Percentiles rank a stretch among this genome's conserved stretches.
phyloP scores from a whole-genome alignment of 2,113 vertebrate genomes.

The Clarias magur region DNA sequence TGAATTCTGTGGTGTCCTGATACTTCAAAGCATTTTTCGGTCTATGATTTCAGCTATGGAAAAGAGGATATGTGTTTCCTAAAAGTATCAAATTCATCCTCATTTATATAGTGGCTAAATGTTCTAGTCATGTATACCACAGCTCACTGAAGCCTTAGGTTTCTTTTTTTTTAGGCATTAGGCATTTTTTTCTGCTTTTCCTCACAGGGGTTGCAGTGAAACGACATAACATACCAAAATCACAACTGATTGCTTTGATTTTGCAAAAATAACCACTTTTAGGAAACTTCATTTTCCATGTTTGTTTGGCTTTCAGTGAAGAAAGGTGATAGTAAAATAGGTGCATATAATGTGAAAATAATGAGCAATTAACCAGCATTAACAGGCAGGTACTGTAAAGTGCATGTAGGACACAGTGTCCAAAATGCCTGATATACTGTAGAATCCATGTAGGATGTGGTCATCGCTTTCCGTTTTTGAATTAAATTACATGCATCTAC shows the following conservation, averaged over 20 bases:
- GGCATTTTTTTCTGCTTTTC: neutral
- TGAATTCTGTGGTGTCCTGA: neutral
- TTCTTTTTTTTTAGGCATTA: too few species aligned
- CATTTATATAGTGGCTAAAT: neutral
- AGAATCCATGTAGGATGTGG: neutral
- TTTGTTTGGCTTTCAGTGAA: neutral
- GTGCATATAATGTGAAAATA: too few species aligned
- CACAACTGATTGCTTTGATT: neutral
- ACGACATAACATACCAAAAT: neutral
- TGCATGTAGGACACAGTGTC: neutral
- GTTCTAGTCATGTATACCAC: neutral
- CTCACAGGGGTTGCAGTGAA: neutral
- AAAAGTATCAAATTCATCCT: neutral
- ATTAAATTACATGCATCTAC: neutral
- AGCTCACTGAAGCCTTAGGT: neutral
- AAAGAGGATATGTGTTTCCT: neutral
- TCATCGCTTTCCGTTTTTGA: neutral
- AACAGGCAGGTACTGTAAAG: neutral
- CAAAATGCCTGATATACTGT: neutral
- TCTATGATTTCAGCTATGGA: neutral
- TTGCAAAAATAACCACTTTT: neutral
- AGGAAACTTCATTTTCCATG: neutral
- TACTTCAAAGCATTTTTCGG: neutral
- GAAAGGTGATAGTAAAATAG: neutral
- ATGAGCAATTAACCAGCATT: neutral